Evolutionary conservation across 2,113 vertebrate species (phyloP).

Genomic region (Illadopsis cleaveri): DNA sequence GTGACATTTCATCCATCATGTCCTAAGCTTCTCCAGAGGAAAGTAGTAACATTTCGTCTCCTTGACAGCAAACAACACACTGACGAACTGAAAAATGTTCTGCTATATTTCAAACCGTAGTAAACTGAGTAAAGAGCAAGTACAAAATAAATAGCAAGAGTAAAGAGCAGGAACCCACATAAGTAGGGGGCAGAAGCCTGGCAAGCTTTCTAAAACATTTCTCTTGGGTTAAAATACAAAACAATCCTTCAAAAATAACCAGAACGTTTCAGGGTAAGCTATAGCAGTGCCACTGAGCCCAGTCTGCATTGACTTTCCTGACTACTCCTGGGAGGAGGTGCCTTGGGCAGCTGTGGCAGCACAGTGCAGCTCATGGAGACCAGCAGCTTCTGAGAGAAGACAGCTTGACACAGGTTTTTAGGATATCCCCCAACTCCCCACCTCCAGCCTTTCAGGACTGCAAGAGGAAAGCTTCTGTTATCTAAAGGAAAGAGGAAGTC

Average conservation of each 20-base stretch:
- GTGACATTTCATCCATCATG: slow-evolving; percentile 73
- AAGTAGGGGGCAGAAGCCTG: slow-evolving; percentile 48
- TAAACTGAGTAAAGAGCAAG: slow-evolving; percentile 64
- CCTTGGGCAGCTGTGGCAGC: not conserved
- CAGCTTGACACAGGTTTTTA: not conserved
- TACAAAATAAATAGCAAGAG: slow-evolving; percentile 66
- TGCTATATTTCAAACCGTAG: slow-evolving; percentile 63
- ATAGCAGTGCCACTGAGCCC: not conserved
- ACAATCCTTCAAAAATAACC: slow-evolving; percentile 29
- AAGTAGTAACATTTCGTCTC: slow-evolving; percentile 67
- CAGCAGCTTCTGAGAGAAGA: not conserved
- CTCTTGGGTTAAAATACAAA: slow-evolving; percentile 28
- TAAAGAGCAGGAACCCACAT: slow-evolving; percentile 62
- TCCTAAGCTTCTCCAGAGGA: slow-evolving; percentile 67
- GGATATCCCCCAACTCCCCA: not conserved
- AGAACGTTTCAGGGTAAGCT: not conserved
- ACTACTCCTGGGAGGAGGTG: not conserved
- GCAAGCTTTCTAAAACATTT: slow-evolving; percentile 57
- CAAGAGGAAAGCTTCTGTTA: not conserved
- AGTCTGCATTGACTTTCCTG: not conserved
- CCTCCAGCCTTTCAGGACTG: not conserved
- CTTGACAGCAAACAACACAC: slow-evolving; percentile 71
- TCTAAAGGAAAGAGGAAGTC: not conserved
- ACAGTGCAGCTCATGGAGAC: not conserved
- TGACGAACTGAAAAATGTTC: slow-evolving; percentile 67